Conservation (phyloP, 2,113 vertebrate genomes). For the Callospermophilus lateralis region DNA sequence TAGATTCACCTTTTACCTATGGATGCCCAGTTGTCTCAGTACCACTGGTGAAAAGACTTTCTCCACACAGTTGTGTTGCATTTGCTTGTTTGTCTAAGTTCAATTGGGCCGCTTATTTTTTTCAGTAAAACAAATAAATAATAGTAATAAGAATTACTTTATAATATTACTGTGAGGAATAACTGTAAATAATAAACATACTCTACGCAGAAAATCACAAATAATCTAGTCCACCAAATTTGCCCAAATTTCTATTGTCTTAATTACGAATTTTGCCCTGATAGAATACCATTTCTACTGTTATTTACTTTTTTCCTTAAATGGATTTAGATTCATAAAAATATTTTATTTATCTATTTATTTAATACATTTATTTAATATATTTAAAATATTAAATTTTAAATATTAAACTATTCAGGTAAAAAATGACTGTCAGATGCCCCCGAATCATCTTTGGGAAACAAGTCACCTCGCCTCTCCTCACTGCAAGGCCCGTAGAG, state of each 20-base stretch:
- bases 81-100: neutral
- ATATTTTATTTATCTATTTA: too few relatives aligned
- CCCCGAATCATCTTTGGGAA: neutral
- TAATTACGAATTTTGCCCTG: neutral
- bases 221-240: neutral
- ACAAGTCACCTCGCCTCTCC: neutral
- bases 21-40: neutral
- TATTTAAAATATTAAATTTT: too few relatives aligned
- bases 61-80: too few relatives aligned
- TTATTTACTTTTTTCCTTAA: slow-evolving; percentile 34
- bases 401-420: neutral
- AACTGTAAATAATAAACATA: neutral
- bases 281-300: neutral
- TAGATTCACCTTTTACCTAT: neutral
- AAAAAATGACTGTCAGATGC: neutral
- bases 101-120: neutral
- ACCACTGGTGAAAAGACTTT: neutral
- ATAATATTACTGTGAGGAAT: neutral
- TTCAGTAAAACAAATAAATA: slow-evolving; percentile 7
- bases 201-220: neutral
- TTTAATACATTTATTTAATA: too few relatives aligned
- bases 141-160: neutral
- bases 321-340: neutral
- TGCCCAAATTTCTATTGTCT: neutral
- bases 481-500: neutral